phyloP scores from a whole-genome alignment of 2,888 invertebrate species.

The Antitype chi region DNA sequence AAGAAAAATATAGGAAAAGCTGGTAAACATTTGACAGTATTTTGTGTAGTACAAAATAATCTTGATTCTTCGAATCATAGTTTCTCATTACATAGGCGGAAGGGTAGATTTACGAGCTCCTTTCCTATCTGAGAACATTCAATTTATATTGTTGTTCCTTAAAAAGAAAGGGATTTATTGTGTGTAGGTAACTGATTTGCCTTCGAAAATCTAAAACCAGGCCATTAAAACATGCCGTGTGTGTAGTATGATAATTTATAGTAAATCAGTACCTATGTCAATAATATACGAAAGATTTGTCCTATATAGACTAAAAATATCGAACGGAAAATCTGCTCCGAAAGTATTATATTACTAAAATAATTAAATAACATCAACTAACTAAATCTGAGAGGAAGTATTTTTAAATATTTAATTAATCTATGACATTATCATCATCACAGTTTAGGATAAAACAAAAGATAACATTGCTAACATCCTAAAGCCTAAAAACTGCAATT shows the following conservation, averaged over 20 bases:
- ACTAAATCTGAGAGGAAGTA: background rate
- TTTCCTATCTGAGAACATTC: constrained; percentile 37
- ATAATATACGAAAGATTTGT: background rate
- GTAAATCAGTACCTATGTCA: background rate
- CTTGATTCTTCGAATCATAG: constrained; percentile 29
- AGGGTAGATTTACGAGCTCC: constrained; percentile 46
- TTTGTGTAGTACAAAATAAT: constrained; percentile 26
- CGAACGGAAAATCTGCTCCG: constrained; percentile 12
- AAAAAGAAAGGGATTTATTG: constrained; percentile 41
- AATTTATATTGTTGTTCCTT: constrained; percentile 28
- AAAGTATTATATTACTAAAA: background rate
- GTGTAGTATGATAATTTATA: background rate
- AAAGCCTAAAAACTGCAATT: constrained; percentile 8
- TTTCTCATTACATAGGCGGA: constrained; percentile 31
- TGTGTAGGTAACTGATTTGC: constrained; percentile 15
- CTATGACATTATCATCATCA: constrained; percentile 23
- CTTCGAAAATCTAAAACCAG: background rate
- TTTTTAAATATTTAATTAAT: background rate
- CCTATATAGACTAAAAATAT: background rate
- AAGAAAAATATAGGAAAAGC: background rate
- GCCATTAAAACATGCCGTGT: background rate
- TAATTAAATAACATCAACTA: background rate
- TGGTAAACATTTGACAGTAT: constrained; percentile 10
- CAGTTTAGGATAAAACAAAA: constrained; percentile 16
- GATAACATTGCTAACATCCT: constrained; percentile 13